Base-by-base conservation (phyloP, 2,888 invertebrate species). In the Phania funesta region DNA sequence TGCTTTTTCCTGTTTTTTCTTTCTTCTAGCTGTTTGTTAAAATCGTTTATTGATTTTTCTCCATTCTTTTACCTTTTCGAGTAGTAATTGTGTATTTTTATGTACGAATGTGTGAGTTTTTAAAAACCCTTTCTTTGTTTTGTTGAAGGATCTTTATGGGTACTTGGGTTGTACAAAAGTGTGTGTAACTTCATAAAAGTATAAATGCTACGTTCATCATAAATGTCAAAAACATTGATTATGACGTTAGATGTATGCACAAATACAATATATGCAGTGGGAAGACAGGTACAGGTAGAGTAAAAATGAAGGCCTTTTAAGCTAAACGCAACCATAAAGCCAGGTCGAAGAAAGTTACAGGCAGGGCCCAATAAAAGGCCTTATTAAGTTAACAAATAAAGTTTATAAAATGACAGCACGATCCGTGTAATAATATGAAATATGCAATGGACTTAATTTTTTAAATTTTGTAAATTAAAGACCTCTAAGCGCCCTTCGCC, bases 201-300 rank as follows among this genome's bases (percentile, higher is more conserved):
- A 22, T n/a, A 6, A 73, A 22, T 52, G 62, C 16, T 73, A 44
- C 41, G 73, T 54, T 44, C 56, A 44, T 74, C 56, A 74, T 82
- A 82, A 82, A 82, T 70, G 82, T 82, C 82, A 78, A 65, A 82
- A 82, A 78, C 82, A 82, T 82, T 65, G 64, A 82, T 78, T 77
- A 46, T 70, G 58, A 78, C 24, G 56, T 74, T 78, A 44, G 24
- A 58, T 60, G 64, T 71, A 44, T 58, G 22, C 26, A 56, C 5
- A 48, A n/a, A 29, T 50, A 29, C 7, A n/a, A 38, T 35, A 16
- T 5, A 44, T 0, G 41, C 16, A 44, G 9, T 8, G 41, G 16
- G 7, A 7, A 6, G 7, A 16, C 9, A 38, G n/a, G 35, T 35
- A 35, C 0, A 13, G n/a, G 26, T 3, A 5, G 6, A 26, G n/a